These are phyloP conservation scores for Apodemus sylvaticus DNA, from an alignment of 2,113 vertebrate species.

Conservation along the genomic window DNA sequence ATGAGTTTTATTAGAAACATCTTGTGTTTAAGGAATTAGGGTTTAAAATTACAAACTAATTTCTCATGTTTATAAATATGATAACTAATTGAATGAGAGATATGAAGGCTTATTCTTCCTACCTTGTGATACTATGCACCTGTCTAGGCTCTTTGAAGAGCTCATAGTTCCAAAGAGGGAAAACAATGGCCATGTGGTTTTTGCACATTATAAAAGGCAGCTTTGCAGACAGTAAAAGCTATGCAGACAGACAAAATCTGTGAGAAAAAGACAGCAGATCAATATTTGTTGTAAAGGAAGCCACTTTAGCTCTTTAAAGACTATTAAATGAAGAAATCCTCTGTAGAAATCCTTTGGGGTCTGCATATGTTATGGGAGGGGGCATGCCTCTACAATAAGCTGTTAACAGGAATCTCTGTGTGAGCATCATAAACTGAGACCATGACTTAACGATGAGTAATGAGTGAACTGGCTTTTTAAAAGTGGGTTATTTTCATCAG, in stretches of 20 bases:
- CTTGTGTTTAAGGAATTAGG: neutral
- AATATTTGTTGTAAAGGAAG: neutral
- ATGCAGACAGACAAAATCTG: neutral
- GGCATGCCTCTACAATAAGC: accelerated
- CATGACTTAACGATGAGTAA: neutral
- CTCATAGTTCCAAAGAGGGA: neutral
- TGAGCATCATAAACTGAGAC: neutral
- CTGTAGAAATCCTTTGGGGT: neutral
- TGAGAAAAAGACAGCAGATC: neutral
- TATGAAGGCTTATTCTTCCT: neutral
- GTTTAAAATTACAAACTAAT: neutral
- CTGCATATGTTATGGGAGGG: neutral
- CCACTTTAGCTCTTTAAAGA: neutral
- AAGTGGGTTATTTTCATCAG: neutral
- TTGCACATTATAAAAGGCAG: neutral
- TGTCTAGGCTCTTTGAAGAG: neutral
- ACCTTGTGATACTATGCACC: neutral
- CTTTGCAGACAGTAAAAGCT: neutral
- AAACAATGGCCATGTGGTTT: neutral
- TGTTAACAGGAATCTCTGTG: neutral
- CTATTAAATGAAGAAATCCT: neutral
- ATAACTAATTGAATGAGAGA: neutral
- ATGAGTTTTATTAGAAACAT: neutral
- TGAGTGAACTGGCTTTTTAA: neutral
- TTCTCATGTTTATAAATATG: neutral